phyloP scores from a whole-genome alignment of 2,888 invertebrate genomes.

The Agrochola macilenta region DNA sequence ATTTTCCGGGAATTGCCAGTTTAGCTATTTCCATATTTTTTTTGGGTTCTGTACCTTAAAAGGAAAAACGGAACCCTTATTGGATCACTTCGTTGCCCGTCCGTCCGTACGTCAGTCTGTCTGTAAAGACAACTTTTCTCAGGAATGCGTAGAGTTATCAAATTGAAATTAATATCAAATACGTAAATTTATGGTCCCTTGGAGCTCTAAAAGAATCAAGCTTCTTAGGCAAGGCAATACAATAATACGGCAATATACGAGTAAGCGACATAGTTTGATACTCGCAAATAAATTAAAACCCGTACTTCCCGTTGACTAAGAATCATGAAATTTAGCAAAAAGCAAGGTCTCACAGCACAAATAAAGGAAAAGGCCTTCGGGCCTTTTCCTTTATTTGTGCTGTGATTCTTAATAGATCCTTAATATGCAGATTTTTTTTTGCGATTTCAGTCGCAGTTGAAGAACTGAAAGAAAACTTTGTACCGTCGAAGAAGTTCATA shows the following conservation, averaged over 20 bases:
- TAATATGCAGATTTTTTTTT: no score
- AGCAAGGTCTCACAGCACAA: not conserved
- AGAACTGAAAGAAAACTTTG: no score
- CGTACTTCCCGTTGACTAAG: not conserved
- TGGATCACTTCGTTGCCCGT: not conserved
- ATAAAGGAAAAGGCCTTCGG: no score
- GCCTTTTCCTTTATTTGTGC: no score
- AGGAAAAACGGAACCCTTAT: not conserved
- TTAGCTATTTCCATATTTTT: not conserved
- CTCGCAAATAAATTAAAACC: not conserved
- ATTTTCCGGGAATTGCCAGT: not conserved
- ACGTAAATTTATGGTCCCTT: no score
- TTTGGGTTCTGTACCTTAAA: not conserved
- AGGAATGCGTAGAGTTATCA: not conserved
- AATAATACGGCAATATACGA: not conserved
- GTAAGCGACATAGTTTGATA: not conserved
- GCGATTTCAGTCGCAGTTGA: no score
- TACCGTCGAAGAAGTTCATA: no score
- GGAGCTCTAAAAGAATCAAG: no score
- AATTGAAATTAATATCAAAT: not conserved
- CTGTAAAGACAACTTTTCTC: not conserved
- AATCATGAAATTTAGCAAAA: not conserved
- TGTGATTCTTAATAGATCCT: no score
- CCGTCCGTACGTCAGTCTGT: not conserved
- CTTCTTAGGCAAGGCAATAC: not conserved